phyloP scores from a whole-genome alignment of 2,113 vertebrate genomes.

The Nyctereutes procyonoides region DNA sequence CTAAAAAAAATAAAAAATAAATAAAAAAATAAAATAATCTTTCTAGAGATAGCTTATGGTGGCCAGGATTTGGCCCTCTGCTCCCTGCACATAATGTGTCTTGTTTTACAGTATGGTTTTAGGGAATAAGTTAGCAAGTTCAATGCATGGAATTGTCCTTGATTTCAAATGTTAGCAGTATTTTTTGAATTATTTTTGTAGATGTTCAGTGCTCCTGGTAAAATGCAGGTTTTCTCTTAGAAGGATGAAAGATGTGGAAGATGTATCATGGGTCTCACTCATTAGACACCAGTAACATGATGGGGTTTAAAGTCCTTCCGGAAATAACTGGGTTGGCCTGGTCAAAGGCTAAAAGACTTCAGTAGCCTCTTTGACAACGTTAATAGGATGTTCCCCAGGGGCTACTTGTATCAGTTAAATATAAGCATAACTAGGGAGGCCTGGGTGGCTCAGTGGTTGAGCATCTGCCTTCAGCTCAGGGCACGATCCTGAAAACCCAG shows the following conservation, averaged over 20 bases:
- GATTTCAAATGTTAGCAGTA: background rate
- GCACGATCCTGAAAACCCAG: too few species aligned
- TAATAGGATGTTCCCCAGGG: too few species aligned
- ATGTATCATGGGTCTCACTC: too few species aligned
- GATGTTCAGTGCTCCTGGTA: background rate
- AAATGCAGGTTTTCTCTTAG: background rate
- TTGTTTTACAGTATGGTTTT: background rate
- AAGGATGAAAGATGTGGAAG: background rate
- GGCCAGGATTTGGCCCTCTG: background rate
- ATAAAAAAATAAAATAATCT: background rate
- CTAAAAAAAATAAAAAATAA: background rate
- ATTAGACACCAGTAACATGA: background rate
- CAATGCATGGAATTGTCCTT: background rate
- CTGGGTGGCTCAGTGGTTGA: too few species aligned
- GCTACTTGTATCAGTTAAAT: background rate
- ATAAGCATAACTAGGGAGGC: background rate
- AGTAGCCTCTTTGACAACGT: background rate
- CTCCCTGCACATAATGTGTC: background rate
- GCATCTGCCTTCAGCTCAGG: too few species aligned
- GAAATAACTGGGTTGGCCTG: background rate
- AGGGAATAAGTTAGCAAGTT: background rate
- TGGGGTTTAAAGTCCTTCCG: background rate
- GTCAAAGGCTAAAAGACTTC: background rate
- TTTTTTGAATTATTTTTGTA: conserved; percentile 15
- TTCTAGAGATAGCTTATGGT: background rate